Conservation (phyloP, 2,888 invertebrate species). For the Drosophila anomalata region DNA sequence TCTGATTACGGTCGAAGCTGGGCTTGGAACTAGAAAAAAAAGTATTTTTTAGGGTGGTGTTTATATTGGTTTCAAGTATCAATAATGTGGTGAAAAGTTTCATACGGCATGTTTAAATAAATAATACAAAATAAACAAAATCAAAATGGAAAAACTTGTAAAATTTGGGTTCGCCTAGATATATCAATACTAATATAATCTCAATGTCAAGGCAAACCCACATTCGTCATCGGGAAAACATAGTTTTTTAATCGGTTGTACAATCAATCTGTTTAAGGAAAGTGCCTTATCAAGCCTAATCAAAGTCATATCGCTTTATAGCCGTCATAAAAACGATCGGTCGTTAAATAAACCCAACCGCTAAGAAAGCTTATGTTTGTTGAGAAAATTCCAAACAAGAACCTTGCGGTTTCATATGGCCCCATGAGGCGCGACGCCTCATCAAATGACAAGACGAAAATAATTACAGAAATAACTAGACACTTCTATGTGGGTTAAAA, state of each 20-base stretch:
- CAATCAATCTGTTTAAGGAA: constrained; percentile 11
- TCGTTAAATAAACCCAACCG: constrained; percentile 7
- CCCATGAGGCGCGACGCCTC: background rate
- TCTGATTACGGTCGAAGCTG: constrained; percentile 86
- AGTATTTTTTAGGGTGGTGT: background rate
- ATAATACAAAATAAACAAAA: background rate
- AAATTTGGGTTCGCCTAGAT: too few relatives aligned
- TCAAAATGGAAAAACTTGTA: too few relatives aligned
- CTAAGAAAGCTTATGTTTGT: background rate
- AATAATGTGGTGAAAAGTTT: background rate
- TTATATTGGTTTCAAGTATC: background rate
- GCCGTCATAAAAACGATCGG: constrained; percentile 15
- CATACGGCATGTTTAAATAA: background rate
- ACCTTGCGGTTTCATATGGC: constrained; percentile 1
- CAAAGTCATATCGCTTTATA: constrained; percentile 20
- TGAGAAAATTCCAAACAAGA: constrained; percentile 2
- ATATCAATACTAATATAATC: too few relatives aligned
- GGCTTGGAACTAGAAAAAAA: constrained; percentile 73
- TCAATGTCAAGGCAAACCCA: background rate
- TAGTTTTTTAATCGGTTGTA: background rate
- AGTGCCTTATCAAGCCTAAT: constrained; percentile 19
- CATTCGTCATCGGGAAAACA: constrained; percentile 1
- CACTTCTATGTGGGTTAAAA: background rate
- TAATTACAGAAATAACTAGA: background rate
- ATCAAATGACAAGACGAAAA: background rate